Evolutionary conservation across 2,113 vertebrate genomes (phyloP), one percentile per base, ranked within the genome.

Genomic region (Gasterosteus nipponicus): DNA sequence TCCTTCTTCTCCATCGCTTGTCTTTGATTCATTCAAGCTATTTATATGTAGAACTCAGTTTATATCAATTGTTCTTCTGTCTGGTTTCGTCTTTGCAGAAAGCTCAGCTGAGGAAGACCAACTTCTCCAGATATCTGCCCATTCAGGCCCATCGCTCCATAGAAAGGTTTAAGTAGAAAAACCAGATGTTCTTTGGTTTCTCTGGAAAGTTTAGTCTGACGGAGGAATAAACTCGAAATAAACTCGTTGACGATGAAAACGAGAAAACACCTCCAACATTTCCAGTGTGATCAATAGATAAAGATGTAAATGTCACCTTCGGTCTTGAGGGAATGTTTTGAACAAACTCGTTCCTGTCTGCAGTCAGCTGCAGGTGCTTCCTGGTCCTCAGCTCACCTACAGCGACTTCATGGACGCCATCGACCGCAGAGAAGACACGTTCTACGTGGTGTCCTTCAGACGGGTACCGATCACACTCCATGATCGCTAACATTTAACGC

Each of bases 391-490:
- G 85, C 93, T 94, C 59, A 95, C 94, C 0, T 96, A 97, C 91
- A 94, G 90, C 0, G 96, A 96, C 84, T 97, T 98, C 91, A 91
- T 97, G 86, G 96, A 97, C 14, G 96, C 96, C 46, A 96, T 98
- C 3, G 96, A 97, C 75, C 94, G 96, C 1, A 89, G 96, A 9
- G 96, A 97, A 77, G 96, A 98, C 89, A 97, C 96, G 0, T 97
- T 98, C 88, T 98, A 98, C 12, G 96, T 98, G 0, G 96, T 98
- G 14, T 98, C 96, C 0, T 98, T 98, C 92, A 94, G 96, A 83
- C 92, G 96, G 93, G 96, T 97, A 81, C 1, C 35, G 79, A 7
- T 38, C 0, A 0, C 58, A 0, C 35, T 38, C 35, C 5, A 6
- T 38, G 35, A 38, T 35, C 33, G 2, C 33, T 35, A 4, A 35